A percentile compares a stretch with the other conserved stretches of the same genome.
Evolutionary conservation across 2,888 invertebrate species (phyloP).

Genomic region (Torymus tubicola): DNA sequence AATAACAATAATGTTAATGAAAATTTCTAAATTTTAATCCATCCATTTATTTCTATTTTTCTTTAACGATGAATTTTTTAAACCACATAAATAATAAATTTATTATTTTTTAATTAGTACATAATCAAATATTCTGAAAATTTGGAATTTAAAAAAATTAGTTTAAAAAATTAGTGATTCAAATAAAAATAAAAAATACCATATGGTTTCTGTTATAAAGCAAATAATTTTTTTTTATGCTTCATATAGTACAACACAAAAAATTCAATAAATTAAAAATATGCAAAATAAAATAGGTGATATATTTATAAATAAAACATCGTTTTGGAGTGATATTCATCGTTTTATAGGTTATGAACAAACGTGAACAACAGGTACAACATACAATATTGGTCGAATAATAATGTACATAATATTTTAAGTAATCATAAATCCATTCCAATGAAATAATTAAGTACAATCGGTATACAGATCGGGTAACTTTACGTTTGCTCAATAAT

Average conservation of each 20-base stretch:
- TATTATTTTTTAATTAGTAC: too few species aligned
- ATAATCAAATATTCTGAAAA: too few species aligned
- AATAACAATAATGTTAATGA: not conserved
- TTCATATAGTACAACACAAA: too few species aligned
- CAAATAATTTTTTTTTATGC: too few species aligned
- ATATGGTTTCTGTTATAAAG: too few species aligned
- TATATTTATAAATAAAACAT: slow-evolving; percentile 17
- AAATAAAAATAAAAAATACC: too few species aligned
- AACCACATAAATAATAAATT: too few species aligned
- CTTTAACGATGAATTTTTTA: too few species aligned
- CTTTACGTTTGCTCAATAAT: slow-evolving; percentile 22
- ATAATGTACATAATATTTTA: slow-evolving; percentile 54
- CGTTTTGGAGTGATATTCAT: slow-evolving; percentile 46
- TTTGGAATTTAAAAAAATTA: too few species aligned
- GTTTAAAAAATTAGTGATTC: too few species aligned
- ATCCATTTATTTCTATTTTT: too few species aligned
- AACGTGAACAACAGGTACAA: slow-evolving; percentile 59
- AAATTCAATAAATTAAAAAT: not conserved
- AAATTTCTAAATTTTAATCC: not conserved
- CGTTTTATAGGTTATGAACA: slow-evolving; percentile 56
- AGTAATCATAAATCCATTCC: slow-evolving; percentile 37
- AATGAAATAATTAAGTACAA: slow-evolving; percentile 53
- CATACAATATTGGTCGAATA: slow-evolving; percentile 58
- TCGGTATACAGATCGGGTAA: slow-evolving; percentile 44
- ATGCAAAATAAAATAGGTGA: slow-evolving; percentile 12